phyloP scores from a whole-genome alignment of 2,113 vertebrate species.

The Acrocephalus kingi region DNA sequence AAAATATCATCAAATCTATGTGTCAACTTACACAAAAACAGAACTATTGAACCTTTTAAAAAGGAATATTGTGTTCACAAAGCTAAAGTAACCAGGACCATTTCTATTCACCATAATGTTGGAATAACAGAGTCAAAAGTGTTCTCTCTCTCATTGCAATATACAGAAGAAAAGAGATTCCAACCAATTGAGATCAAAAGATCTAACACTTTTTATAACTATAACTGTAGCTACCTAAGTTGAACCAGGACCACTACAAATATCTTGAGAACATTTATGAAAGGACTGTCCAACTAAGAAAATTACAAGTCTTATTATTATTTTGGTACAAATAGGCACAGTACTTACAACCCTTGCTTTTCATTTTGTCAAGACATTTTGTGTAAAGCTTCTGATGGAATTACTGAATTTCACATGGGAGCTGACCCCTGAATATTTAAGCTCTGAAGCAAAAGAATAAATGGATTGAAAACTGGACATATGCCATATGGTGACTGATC shows the following conservation, averaged over 20 bases:
- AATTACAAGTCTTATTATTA: background rate
- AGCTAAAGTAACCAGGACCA: background rate
- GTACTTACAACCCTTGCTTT: background rate
- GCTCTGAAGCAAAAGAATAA: background rate
- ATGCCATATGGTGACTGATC: background rate
- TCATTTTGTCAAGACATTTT: background rate
- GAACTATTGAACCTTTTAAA: background rate
- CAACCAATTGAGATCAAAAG: background rate
- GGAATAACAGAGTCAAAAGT: background rate
- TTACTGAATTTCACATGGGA: background rate
- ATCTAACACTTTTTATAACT: background rate
- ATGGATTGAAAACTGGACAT: background rate
- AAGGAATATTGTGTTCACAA: background rate
- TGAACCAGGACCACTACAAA: background rate
- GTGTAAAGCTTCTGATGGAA: background rate
- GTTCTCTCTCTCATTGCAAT: background rate
- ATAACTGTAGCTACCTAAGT: background rate
- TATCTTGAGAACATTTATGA: background rate
- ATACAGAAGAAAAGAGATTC: background rate
- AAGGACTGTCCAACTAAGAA: background rate
- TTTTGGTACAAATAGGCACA: background rate
- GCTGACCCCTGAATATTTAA: conserved; percentile 3
- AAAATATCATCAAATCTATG: background rate
- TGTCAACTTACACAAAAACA: background rate
- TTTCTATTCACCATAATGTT: background rate